Base-by-base conservation (phyloP, 2,888 invertebrate genomes). In the Leucophenga maculata region DNA sequence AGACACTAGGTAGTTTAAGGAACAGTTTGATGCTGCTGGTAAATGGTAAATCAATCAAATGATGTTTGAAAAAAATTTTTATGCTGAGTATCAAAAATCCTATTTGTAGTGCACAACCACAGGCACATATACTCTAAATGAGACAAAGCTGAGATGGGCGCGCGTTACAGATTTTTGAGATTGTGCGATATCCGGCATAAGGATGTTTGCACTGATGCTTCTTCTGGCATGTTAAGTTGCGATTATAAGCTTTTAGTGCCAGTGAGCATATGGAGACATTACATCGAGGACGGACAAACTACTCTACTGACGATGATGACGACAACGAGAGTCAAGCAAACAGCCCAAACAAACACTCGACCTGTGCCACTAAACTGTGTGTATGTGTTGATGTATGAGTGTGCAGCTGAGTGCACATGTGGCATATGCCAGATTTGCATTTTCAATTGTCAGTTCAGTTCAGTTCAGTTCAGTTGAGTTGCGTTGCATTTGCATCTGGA, bases 191-290 rank as follows among this genome's bases (percentile, higher is more conserved):
- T 83, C 83, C 83, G 83, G 81, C 73, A 73, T 73, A 76, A 81
- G 82, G 78, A 81, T 81, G 84, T 81, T 78, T 82, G 83, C 80
- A 70, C 75, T 80, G 83, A 77, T 83, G 80, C 80, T 74, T 80
- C 80, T 72, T 83, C 79, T 77, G 78, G 83, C 83, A 81, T 83
- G 80, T 83, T 81, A 81, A 81, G 80, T 81, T 81, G 80, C 80
- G 80, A 81, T 81, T 81, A 81, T 78, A 83, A 79, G 82, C 80
- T 81, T 84, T 80, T 80, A 80, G 83, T 78, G 80, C 78, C 75
- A 74, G 77, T 77, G 74, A 69, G 78, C 18, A 26, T 39, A 18
- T 20, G 16, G 44, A 65, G 48, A 46, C 14, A 48, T 20, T 39
- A 11, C 13, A 20, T 16, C 13, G 46, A 32, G 20, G 54, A 39